Evolutionary conservation across 2,888 invertebrate genomes (phyloP).

Genomic region (Acronicta aceris): DNA sequence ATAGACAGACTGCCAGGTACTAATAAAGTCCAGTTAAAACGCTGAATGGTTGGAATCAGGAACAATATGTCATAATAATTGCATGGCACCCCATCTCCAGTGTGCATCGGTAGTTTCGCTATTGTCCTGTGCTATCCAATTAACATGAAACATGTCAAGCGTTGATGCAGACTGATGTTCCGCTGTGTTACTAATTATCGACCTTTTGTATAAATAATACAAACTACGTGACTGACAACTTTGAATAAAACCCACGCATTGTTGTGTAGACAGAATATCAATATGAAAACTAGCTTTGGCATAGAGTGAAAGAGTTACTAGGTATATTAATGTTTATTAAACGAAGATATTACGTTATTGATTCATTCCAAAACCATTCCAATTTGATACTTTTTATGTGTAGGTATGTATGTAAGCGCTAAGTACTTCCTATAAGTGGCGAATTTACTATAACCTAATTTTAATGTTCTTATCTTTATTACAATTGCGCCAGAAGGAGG

Average conservation of each 20-base stretch:
- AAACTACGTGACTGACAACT: slow-evolving; percentile 37
- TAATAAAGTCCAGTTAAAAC: slow-evolving; percentile 67
- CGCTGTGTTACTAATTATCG: slow-evolving; percentile 79
- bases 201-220: slow-evolving; percentile 69
- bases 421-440: too few species aligned
- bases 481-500: too few species aligned
- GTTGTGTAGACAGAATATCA: slow-evolving; percentile 15
- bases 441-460: too few species aligned
- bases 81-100: slow-evolving; percentile 67
- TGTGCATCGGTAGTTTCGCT: slow-evolving; percentile 70
- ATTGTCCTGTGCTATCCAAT: slow-evolving; percentile 84
- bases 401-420: too few species aligned
- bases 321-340: too few species aligned
- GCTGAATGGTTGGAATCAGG: slow-evolving; percentile 72
- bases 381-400: too few species aligned
- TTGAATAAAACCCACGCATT: slow-evolving; percentile 34
- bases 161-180: slow-evolving; percentile 77
- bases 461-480: too few species aligned
- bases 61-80: slow-evolving; percentile 85
- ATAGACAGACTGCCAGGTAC: slow-evolving; percentile 42
- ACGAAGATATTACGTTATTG: too few species aligned
- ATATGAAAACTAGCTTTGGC: slow-evolving; percentile 1
- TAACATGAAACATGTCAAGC: slow-evolving; percentile 84
- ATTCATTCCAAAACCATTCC: too few species aligned
- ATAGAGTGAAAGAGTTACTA: too few species aligned